phyloP scores from a whole-genome alignment of 1,140 invertebrate species.

The Pseudomyrmex dendroicus region DNA sequence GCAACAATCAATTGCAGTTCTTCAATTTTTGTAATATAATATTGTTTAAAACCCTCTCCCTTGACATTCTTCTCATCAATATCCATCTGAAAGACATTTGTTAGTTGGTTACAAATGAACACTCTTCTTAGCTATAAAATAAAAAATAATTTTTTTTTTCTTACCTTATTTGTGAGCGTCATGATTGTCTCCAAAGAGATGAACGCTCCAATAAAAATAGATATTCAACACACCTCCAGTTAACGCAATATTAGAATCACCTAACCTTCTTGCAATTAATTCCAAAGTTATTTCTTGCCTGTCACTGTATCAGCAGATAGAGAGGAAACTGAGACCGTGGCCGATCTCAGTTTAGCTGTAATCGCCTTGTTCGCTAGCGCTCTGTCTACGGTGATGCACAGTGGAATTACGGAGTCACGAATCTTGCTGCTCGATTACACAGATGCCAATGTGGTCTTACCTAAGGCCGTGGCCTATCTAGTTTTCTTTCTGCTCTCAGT shows the following conservation, averaged over 20 bases:
- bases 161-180: conserved; percentile 83
- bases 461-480: no score
- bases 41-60: conserved; percentile 96
- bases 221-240: not conserved
- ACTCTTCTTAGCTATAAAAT: not conserved
- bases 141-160: not conserved
- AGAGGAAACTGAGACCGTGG: no score
- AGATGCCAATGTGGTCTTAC: no score
- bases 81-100: conserved; percentile 90
- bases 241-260: not conserved
- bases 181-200: conserved; percentile 63
- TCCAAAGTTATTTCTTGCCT: no score
- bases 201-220: not conserved
- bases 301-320: no score
- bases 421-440: no score
- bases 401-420: no score
- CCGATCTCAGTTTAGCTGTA: no score
- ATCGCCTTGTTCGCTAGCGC: no score
- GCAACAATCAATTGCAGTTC: conserved; percentile 97
- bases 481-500: no score
- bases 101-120: conserved; percentile 12
- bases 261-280: no score
- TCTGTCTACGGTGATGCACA: no score
- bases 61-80: conserved; percentile 89
- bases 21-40: conserved; percentile 99